A percentile compares a stretch with the other conserved stretches of the same genome.
phyloP scores from a whole-genome alignment of 92 coral and sea anemone species.

The Micromussa lordhowensis region DNA sequence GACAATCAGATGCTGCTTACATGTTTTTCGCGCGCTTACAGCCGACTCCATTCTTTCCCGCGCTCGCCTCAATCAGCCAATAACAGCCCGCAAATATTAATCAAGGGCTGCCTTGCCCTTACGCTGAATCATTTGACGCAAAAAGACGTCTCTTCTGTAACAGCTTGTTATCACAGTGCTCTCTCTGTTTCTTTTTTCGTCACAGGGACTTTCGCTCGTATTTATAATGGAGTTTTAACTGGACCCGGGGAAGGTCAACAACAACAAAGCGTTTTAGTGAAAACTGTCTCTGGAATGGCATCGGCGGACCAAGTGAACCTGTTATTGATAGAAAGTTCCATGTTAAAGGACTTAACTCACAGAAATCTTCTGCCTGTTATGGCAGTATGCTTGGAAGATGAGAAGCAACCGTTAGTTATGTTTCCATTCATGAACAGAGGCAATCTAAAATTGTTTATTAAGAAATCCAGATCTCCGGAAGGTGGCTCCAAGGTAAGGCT shows the following conservation, averaged over 20 bases:
- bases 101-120: too few species aligned
- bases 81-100: too few species aligned
- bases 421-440: constrained; percentile 94
- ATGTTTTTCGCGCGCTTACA: too few species aligned
- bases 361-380: constrained; percentile 87
- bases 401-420: constrained; percentile 92
- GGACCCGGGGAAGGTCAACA: constrained; percentile 89
- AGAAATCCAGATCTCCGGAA: constrained; percentile 93
- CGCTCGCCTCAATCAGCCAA: too few species aligned
- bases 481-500: constrained; percentile 87
- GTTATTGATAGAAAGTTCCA: constrained; percentile 89
- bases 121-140: too few species aligned
- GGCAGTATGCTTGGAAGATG: constrained; percentile 91
- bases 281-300: constrained; percentile 94
- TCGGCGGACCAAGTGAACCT: constrained; percentile 91
- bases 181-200: neutral
- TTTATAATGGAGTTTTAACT: constrained; percentile 91
- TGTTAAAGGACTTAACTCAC: constrained; percentile 93
- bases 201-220: constrained; percentile 94
- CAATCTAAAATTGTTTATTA: constrained; percentile 87
- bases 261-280: constrained; percentile 89
- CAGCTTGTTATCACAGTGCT: neutral
- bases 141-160: too few species aligned
- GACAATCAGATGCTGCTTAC: too few species aligned
- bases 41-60: too few species aligned